These are phyloP conservation scores for Mirza zaza DNA, from an alignment of 2,113 vertebrate genomes.

Conservation along the genomic window DNA sequence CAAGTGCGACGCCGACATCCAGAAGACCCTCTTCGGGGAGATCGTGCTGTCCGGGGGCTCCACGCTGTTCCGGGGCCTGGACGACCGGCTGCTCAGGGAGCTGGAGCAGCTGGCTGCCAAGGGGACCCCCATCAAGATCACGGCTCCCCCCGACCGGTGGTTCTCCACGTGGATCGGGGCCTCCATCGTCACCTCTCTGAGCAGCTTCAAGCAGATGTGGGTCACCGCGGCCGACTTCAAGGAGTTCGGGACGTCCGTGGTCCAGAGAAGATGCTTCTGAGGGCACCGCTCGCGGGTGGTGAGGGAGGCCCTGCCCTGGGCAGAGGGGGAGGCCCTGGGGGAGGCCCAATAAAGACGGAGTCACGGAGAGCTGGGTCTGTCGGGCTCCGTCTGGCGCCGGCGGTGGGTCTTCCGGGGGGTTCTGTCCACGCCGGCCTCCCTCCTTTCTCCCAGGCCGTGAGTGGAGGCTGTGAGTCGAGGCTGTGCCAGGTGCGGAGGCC, in stretches of 20 bases:
- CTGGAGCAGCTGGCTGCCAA: slow-evolving; percentile 57
- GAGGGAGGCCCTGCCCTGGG: rapidly evolving
- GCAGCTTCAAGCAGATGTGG: slow-evolving; percentile 82
- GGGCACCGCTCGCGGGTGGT: rapidly evolving
- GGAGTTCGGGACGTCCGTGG: slow-evolving; percentile 73
- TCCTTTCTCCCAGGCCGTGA: not conserved
- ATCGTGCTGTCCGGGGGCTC: slow-evolving; percentile 47
- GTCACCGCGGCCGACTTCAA: slow-evolving; percentile 66
- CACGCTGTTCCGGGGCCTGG: slow-evolving; percentile 69
- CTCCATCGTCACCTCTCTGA: slow-evolving; percentile 78
- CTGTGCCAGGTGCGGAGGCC: rapidly evolving
- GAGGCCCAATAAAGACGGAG: not conserved
- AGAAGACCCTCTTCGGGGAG: slow-evolving; percentile 42
- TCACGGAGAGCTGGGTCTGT: rapidly evolving
- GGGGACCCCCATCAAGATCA: slow-evolving; percentile 74
- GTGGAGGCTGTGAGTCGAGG: not conserved
- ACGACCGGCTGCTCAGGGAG: slow-evolving; percentile 77
- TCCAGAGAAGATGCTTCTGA: slow-evolving; percentile 79
- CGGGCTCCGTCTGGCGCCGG: rapidly evolving
- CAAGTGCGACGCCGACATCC: not conserved
- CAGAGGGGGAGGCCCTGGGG: too few species aligned
- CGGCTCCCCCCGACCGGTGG: slow-evolving; percentile 56
- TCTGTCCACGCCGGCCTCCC: rapidly evolving
- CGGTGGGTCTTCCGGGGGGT: rapidly evolving
- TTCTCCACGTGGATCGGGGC: slow-evolving; percentile 77